phyloP scores from a whole-genome alignment of 2,113 vertebrate genomes.

The Hippocampus mohnikei region DNA sequence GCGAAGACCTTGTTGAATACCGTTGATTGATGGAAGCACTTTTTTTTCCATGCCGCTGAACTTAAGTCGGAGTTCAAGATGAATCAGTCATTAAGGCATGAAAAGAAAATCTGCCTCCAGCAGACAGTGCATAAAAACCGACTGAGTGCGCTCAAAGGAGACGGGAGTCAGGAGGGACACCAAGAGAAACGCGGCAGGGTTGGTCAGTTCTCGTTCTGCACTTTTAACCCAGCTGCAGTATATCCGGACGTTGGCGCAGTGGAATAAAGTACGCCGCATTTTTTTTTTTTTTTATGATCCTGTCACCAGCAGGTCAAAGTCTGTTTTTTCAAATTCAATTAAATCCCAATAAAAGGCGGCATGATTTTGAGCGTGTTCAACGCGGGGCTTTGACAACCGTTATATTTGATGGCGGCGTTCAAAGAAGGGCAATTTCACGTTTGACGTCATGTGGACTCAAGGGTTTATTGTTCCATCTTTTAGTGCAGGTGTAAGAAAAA shows the following conservation, averaged over 20 bases:
- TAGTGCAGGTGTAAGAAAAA: not conserved
- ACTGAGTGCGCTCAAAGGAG: not conserved
- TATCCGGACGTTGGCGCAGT: not conserved
- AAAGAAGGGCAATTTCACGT: not conserved
- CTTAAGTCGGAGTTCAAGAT: not conserved
- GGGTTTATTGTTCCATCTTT: not conserved
- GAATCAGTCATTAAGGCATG: slow-evolving; percentile 1
- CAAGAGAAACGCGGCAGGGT: not conserved
- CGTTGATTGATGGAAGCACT: slow-evolving; percentile 1
- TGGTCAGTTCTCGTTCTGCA: slow-evolving; percentile 4
- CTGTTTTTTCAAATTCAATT: not conserved
- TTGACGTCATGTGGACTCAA: not conserved
- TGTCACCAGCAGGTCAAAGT: not conserved
- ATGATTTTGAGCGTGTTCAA: not conserved
- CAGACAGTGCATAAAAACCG: not conserved
- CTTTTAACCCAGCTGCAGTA: not conserved
- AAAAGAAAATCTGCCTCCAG: slow-evolving; percentile 1
- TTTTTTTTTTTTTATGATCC: not conserved
- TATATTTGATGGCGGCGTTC: not conserved
- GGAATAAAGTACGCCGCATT: not conserved
- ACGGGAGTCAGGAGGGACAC: not conserved
- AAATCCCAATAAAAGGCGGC: not conserved
- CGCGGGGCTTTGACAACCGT: not conserved
- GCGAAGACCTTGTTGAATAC: not conserved
- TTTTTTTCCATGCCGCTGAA: slow-evolving; percentile 1